These are phyloP conservation scores for Grammatotria lemairii DNA, from an alignment of 2,113 vertebrate genomes.

Conservation along the genomic window DNA sequence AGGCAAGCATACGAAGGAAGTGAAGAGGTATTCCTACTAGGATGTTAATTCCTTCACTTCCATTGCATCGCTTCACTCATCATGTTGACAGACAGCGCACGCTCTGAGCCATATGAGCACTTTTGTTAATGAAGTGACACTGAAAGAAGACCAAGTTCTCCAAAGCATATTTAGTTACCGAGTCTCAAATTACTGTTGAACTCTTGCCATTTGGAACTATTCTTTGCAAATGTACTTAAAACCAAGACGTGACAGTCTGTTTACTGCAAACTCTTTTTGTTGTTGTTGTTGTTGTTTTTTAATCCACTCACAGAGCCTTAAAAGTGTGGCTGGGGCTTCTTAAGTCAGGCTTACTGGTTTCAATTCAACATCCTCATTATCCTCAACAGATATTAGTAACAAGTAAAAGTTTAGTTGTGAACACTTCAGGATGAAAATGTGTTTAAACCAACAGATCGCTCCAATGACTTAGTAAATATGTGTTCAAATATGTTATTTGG, in stretches of 20 bases:
- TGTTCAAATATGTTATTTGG: not conserved
- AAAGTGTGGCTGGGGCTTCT: not conserved
- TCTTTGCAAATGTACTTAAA: not conserved
- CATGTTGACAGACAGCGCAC: not conserved
- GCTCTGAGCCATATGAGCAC: not conserved
- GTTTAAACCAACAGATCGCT: not conserved
- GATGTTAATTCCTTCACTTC: not conserved
- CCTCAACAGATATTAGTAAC: not conserved
- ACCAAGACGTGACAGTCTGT: not conserved
- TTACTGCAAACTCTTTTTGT: not conserved
- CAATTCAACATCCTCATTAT: not conserved
- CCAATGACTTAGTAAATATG: not conserved
- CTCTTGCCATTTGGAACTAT: not conserved
- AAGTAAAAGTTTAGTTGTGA: not conserved
- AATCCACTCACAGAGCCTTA: not conserved
- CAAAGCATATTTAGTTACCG: not conserved
- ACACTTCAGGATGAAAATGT: not conserved
- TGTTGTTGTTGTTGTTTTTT: not conserved
- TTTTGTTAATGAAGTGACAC: not conserved
- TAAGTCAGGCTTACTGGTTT: not conserved
- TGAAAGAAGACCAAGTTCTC: not conserved
- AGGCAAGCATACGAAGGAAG: not conserved
- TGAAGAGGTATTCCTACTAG: not conserved
- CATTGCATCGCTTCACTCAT: not conserved
- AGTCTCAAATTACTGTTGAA: not conserved